A percentile compares a stretch with the other conserved stretches of the same genome.
Conservation (phyloP, 2,113 vertebrate species). For the Silurus meridionalis region DNA sequence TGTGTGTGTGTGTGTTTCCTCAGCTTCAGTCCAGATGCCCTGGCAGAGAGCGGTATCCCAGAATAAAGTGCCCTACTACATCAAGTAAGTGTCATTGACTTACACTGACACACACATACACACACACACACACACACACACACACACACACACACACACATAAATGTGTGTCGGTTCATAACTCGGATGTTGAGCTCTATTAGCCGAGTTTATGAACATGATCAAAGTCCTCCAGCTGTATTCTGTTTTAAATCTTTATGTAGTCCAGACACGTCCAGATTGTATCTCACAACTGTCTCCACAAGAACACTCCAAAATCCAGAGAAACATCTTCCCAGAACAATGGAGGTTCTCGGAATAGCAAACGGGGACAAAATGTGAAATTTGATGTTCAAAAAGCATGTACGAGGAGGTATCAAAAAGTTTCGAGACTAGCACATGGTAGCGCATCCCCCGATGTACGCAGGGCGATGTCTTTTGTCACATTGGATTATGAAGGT, state of each 20-base stretch:
- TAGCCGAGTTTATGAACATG: conserved; percentile 17
- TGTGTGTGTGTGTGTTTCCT: conserved; percentile 32
- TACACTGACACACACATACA: neutral
- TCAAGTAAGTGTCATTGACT: conserved; percentile 81
- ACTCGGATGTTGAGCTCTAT: neutral
- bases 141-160: conserved; percentile 1
- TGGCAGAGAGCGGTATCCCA: conserved; percentile 88
- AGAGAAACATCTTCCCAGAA: no score
- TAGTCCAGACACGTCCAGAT: neutral
- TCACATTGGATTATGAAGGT: no score
- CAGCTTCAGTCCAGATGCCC: conserved; percentile 65
- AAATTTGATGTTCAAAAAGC: no score
- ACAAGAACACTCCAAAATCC: no score
- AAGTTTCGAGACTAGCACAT: no score
- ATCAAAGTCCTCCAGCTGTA: conserved; percentile 26
- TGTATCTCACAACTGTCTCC: neutral
- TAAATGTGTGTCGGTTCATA: conserved; percentile 1
- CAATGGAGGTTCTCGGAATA: no score
- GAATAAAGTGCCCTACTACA: conserved; percentile 89
- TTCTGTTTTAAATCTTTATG: neutral
- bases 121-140: neutral
- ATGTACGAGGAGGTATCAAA: no score
- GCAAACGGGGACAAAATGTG: no score
- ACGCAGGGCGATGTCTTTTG: no score
- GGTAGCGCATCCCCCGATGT: no score